phyloP scores from a whole-genome alignment of 2,888 invertebrate genomes.

The Cylindroiulus punctatus region DNA sequence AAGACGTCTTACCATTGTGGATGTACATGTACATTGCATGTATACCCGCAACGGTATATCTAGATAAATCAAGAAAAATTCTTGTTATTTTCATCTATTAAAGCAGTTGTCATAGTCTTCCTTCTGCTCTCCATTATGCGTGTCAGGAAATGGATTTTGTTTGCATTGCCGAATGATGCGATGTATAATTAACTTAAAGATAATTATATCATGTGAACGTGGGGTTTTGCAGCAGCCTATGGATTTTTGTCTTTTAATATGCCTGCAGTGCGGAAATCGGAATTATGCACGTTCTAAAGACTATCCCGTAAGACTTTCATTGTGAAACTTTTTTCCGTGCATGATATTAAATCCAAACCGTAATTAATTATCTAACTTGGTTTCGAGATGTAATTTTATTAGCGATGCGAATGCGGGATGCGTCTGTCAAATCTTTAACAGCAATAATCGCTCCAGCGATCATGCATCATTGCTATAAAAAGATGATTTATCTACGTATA shows the following conservation, averaged over 20 bases:
- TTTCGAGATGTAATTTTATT: neutral
- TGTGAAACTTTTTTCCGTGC: neutral
- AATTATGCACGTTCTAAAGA: neutral
- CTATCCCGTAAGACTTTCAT: neutral
- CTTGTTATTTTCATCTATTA: slow-evolving; percentile 8
- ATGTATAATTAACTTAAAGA: neutral
- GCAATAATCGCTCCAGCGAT: neutral
- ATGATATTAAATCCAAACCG: neutral
- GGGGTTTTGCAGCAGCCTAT: neutral
- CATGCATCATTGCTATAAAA: neutral
- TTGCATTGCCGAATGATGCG: slow-evolving; percentile 9
- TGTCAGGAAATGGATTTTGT: neutral
- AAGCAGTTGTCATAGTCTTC: neutral
- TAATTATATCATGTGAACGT: neutral
- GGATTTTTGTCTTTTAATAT: slow-evolving; percentile 33
- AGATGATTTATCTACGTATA: neutral
- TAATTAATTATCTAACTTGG: neutral
- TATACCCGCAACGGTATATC: neutral
- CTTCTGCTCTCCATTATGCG: neutral
- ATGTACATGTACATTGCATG: neutral
- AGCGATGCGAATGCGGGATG: neutral
- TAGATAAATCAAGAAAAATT: neutral
- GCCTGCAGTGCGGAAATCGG: slow-evolving; percentile 23
- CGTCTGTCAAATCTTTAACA: neutral
- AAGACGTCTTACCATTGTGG: neutral